Evolutionary conservation across 2,888 invertebrate species (phyloP).

Genomic region (Ophonus ardosiacus): DNA sequence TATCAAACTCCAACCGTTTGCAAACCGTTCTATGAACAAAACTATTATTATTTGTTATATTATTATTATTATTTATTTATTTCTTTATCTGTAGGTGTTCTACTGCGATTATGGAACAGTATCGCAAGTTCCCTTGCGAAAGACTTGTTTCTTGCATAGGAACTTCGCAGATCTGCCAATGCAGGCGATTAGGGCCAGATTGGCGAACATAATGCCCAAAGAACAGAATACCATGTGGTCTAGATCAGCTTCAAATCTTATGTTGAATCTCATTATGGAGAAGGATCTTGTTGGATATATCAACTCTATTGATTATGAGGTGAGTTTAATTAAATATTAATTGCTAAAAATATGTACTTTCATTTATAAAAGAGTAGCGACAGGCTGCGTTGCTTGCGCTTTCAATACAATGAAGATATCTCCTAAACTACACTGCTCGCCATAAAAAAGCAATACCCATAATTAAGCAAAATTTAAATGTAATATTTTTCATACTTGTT

Average conservation of each 20-base stretch:
- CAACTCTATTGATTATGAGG: conserved; percentile 69
- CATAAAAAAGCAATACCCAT: too few relatives aligned
- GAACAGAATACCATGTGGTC: conserved; percentile 76
- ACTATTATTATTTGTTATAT: too few relatives aligned
- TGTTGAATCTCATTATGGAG: conserved; percentile 74
- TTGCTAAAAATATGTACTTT: too few relatives aligned
- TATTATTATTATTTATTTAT: neutral
- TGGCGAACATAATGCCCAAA: conserved; percentile 76
- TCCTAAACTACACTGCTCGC: too few relatives aligned
- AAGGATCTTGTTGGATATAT: conserved; percentile 75
- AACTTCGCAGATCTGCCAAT: conserved; percentile 75
- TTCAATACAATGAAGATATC: too few relatives aligned
- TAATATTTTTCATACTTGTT: too few relatives aligned
- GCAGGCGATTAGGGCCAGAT: conserved; percentile 78
- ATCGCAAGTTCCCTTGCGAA: conserved; percentile 72
- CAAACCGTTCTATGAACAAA: too few relatives aligned
- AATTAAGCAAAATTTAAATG: too few relatives aligned
- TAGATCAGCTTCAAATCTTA: conserved; percentile 73
- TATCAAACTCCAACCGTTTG: too few relatives aligned
- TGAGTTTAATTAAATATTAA: conserved; percentile 59
- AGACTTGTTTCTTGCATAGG: conserved; percentile 73
- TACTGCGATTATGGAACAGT: conserved; percentile 81
- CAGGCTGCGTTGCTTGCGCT: too few relatives aligned
- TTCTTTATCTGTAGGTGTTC: conserved; percentile 74
- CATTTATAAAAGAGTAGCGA: too few relatives aligned